Conservation (phyloP, 2,888 invertebrate genomes). For the Rhyacophila evoluta region DNA sequence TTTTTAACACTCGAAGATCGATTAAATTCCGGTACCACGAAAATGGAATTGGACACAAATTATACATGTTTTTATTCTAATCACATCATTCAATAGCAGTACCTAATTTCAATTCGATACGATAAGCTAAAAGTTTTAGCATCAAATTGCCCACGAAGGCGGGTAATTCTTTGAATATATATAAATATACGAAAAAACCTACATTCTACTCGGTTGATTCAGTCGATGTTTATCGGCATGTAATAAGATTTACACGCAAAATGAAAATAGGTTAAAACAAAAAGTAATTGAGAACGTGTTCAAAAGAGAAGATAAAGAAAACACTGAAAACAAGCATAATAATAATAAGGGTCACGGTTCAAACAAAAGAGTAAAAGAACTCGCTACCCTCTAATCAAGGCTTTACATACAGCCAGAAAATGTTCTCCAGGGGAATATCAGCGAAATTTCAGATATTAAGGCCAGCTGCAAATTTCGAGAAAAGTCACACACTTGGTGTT, state of each 20-base stretch:
- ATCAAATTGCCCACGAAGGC: too few relatives aligned
- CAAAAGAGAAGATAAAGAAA: neutral
- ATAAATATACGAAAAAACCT: neutral
- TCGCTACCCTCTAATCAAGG: neutral
- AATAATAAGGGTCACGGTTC: constrained; percentile 2
- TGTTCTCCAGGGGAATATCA: neutral
- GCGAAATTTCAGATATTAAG: neutral
- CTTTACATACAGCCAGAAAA: neutral
- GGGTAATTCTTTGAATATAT: too few relatives aligned
- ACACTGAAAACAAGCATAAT: neutral
- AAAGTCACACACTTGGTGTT: neutral
- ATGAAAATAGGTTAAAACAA: neutral
- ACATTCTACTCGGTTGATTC: neutral
- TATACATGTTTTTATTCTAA: too few relatives aligned
- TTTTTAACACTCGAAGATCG: too few relatives aligned
- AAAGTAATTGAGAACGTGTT: constrained; percentile 14
- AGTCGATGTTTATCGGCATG: neutral
- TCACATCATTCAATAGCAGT: too few relatives aligned
- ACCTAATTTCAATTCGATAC: too few relatives aligned
- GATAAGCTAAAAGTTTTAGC: too few relatives aligned
- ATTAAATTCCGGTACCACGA: too few relatives aligned
- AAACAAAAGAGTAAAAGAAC: constrained; percentile 1
- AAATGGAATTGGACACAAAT: too few relatives aligned
- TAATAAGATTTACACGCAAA: constrained; percentile 1
- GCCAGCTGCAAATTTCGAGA: neutral